phyloP scores from a whole-genome alignment of 1,140 invertebrate genomes.

The Drosophila parvula region DNA sequence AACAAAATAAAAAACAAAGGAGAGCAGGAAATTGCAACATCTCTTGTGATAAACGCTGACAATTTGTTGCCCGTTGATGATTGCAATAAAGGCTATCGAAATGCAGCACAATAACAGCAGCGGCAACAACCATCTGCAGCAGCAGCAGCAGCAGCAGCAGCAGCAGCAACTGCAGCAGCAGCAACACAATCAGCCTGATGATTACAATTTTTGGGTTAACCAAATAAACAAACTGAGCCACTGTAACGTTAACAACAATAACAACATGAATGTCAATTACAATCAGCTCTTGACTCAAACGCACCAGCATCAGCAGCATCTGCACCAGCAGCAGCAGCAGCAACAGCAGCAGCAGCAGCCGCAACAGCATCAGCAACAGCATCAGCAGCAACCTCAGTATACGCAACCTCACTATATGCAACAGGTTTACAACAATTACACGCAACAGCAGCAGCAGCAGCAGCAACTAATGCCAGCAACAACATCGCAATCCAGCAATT shows the following conservation, averaged over 20 bases:
- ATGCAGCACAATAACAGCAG: conserved; percentile 72
- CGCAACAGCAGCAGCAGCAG: conserved; percentile 34
- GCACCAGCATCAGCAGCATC: conserved; percentile 47
- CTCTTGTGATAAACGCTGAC: conserved; percentile 73
- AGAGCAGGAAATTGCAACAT: conserved; percentile 36
- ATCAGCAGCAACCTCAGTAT: conserved; percentile 44
- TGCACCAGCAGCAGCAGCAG: conserved; percentile 38
- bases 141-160: conserved; percentile 41
- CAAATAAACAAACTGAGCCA: conserved; percentile 62
- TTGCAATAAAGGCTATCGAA: conserved; percentile 70
- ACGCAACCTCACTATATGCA: conserved; percentile 46
- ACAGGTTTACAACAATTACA: conserved; percentile 40
- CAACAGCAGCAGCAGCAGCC: conserved; percentile 46
- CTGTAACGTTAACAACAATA: conserved; percentile 54
- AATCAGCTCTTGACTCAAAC: conserved; percentile 66
- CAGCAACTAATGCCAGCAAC: conserved; percentile 55
- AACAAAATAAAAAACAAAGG: conserved; percentile 23
- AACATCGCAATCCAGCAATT: conserved; percentile 51
- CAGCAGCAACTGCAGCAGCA: conserved; percentile 24
- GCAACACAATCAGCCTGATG: conserved; percentile 55
- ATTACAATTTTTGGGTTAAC: conserved; percentile 58
- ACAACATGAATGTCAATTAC: conserved; percentile 63
- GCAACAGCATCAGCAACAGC: conserved; percentile 40
- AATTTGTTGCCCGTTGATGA: conserved; percentile 76
- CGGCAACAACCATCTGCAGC: conserved; percentile 50